Evolutionary conservation across 2,797 vertebrate genomes (phyloP).

Genomic region (Sitta carolinensis): DNA sequence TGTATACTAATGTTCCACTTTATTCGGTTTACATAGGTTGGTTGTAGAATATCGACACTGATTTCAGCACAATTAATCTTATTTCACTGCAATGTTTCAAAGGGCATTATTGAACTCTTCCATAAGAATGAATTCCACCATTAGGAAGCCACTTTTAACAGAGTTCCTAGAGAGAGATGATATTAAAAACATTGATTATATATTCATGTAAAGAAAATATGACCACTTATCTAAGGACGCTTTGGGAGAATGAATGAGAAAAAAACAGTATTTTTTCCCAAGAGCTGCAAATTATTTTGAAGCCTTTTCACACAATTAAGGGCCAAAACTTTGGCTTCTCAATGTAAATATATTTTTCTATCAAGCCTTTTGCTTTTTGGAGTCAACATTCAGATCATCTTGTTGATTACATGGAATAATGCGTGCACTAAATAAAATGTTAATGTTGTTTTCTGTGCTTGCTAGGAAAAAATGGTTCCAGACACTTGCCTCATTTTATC

Average conservation of each 20-base stretch:
- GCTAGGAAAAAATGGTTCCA: constrained; percentile 14
- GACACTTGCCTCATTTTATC: constrained; percentile 33
- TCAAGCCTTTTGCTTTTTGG: neutral
- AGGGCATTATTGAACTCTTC: neutral
- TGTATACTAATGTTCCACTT: neutral
- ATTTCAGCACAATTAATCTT: neutral
- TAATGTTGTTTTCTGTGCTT: constrained; percentile 33
- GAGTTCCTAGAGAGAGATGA: neutral
- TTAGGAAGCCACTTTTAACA: neutral
- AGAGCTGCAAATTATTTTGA: neutral
- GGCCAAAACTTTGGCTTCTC: neutral
- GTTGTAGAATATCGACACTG: neutral
- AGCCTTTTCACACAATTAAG: neutral
- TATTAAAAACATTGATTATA: neutral
- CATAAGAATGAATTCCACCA: neutral
- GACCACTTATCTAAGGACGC: neutral
- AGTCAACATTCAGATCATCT: neutral
- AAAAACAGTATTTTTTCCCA: neutral
- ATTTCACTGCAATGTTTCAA: neutral
- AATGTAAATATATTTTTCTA: neutral
- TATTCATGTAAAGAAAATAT: neutral
- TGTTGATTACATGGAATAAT: constrained; percentile 8
- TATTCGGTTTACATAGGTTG: neutral
- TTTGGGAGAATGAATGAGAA: neutral
- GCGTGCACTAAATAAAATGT: neutral